These are phyloP conservation scores for Anas georgica DNA, from an alignment of 2,797 vertebrate species.

Conservation along the genomic window DNA sequence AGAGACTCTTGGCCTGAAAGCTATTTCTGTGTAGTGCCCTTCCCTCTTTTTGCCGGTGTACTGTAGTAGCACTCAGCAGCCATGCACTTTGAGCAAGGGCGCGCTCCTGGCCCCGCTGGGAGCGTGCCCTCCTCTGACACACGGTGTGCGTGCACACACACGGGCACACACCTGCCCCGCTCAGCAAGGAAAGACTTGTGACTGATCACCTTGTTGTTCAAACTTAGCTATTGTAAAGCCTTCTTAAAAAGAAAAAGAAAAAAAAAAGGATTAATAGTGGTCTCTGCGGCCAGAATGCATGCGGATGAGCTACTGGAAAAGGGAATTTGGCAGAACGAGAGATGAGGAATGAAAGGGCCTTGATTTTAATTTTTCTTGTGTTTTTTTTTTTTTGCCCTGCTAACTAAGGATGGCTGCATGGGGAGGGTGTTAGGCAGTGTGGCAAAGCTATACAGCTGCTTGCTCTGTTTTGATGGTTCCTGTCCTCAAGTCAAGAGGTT, in stretches of 20 bases:
- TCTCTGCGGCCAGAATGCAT: neutral
- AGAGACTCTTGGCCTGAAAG: slow-evolving; percentile 24
- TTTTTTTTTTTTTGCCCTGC: neutral
- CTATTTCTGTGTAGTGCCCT: slow-evolving; percentile 35
- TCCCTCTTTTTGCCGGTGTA: slow-evolving; percentile 36
- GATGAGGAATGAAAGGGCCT: slow-evolving; percentile 30
- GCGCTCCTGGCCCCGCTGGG: neutral
- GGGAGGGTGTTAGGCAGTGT: neutral
- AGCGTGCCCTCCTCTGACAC: neutral
- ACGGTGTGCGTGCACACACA: neutral
- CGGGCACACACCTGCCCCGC: neutral
- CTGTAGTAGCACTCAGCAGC: slow-evolving; percentile 18
- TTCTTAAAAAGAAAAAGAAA: neutral
- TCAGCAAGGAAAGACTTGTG: neutral
- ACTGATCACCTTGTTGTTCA: neutral
- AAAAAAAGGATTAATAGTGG: neutral
- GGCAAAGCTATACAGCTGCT: neutral
- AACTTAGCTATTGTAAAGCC: neutral
- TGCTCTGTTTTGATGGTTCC: neutral
- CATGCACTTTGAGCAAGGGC: neutral
- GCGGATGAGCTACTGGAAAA: slow-evolving; percentile 19
- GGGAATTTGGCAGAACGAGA: slow-evolving; percentile 36
- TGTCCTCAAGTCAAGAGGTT: neutral
- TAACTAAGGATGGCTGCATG: neutral
- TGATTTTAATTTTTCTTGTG: neutral